Evolutionary conservation across 2,113 vertebrate species (phyloP), one percentile per base, ranked within the genome.

Genomic region (Gadus macrocephalus): DNA sequence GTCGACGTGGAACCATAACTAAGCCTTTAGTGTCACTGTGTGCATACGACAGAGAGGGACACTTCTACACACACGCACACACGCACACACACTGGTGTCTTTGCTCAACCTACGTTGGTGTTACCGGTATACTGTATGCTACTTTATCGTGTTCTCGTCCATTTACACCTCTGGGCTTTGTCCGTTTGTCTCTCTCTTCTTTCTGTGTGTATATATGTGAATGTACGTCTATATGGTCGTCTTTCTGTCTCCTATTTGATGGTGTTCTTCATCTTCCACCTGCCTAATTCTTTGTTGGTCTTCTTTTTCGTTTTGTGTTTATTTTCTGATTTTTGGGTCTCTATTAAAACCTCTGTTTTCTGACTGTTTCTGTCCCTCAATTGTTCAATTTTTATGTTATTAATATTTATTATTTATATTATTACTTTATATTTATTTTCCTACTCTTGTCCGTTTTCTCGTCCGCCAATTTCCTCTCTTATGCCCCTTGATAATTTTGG

Each of bases 141-240:
- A 63, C 81, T 42, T 53, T 11, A 63, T 2, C 79, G 84, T 86
- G 69, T 70, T 27, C 15, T 4, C 83, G 87, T 85, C 83, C 4
- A 84, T 68, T 89, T 73, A 35, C 6, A 89, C 83, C 84, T 87
- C 75, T 82, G 81, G 75, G 83, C 72, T 87, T 78, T 85, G 76
- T 87, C 68, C 72, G 1, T 79, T 78, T 86, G 73, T 76, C 73
- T 64, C 15, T 38, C 53, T 62, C 49, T 56, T 28, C 49, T 58
- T 60, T 53, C 56, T n/a, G 63, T 55, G 27, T 77, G n/a, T 49
- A 15, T 62, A 56, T 72, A 35, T 35, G 4, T 35, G 31, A 35
- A 35, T 35, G 31, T 35, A 35, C 6, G 31, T 35, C 31, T 4
- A 35, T 35, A 35, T 35, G 4, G 31, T 35, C 31, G 31, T 70